These are phyloP conservation scores for Drosophila aff. DNA, from an alignment of 1,140 invertebrate genomes.

Conservation along the genomic window DNA sequence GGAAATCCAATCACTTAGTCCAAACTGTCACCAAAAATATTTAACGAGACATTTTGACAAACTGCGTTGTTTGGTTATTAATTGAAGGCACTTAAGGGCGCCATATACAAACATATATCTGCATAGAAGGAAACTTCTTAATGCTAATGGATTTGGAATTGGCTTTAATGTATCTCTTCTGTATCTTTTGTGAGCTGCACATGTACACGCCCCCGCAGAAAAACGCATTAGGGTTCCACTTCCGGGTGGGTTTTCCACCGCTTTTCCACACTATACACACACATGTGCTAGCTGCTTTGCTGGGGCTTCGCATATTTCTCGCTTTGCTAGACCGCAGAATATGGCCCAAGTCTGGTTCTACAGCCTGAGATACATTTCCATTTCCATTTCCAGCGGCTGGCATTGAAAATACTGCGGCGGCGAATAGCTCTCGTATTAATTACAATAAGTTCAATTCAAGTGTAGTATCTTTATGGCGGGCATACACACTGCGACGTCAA, in stretches of 20 bases:
- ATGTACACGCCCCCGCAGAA: slow-evolving; percentile 16
- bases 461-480: slow-evolving; percentile 59
- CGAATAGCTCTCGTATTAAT: slow-evolving; percentile 61
- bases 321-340: slow-evolving; percentile 71
- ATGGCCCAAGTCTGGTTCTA: slow-evolving; percentile 44
- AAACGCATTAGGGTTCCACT: slow-evolving; percentile 60
- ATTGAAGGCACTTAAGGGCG: slow-evolving; percentile 64
- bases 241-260: slow-evolving; percentile 70
- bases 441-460: slow-evolving; percentile 71
- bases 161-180: slow-evolving; percentile 59
- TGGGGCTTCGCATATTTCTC: slow-evolving; percentile 65
- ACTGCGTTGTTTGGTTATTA: slow-evolving; percentile 60
- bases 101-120: not conserved
- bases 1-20: slow-evolving; percentile 25
- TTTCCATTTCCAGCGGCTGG: slow-evolving; percentile 55
- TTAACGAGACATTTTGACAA: slow-evolving; percentile 39
- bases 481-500: slow-evolving; percentile 24
- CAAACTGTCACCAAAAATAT: slow-evolving; percentile 44
- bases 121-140: not conserved
- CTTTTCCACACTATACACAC: slow-evolving; percentile 16
- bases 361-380: slow-evolving; percentile 24
- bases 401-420: slow-evolving; percentile 36
- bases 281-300: slow-evolving; percentile 30
- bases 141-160: slow-evolving; percentile 73
- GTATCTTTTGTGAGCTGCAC: slow-evolving; percentile 47